Conservation (phyloP, 2,113 vertebrate genomes). For the Glaucidium brasilianum region DNA sequence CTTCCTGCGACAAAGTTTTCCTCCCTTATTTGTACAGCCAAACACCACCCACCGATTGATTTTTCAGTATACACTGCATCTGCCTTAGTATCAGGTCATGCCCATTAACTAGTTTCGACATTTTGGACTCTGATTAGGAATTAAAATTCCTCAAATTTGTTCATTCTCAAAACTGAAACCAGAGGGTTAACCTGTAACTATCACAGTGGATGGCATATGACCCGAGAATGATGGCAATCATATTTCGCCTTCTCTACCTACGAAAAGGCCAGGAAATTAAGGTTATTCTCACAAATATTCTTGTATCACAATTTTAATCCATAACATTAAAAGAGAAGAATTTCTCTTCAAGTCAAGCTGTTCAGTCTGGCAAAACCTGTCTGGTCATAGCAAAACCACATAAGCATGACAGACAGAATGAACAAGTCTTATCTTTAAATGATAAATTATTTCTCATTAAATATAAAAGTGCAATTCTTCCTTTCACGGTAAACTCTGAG, state of each 20-base stretch:
- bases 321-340: neutral
- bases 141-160: neutral
- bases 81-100: neutral
- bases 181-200: neutral
- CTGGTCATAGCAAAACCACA: rapidly evolving
- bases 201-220: neutral
- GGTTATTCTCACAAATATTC: neutral
- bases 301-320: neutral
- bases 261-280: neutral
- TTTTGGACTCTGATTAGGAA: neutral
- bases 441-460: neutral
- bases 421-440: neutral
- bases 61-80: neutral
- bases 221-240: rapidly evolving
- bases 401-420: neutral
- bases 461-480: neutral
- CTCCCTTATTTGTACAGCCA: neutral
- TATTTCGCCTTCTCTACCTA: neutral
- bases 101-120: neutral
- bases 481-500: neutral
- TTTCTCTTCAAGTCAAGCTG: neutral
- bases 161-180: neutral
- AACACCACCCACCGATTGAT: neutral
- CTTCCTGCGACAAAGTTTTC: neutral
- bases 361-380: neutral